These are phyloP conservation scores for Cotesia glomerata DNA, from an alignment of 1,140 invertebrate species.

Conservation along the genomic window DNA sequence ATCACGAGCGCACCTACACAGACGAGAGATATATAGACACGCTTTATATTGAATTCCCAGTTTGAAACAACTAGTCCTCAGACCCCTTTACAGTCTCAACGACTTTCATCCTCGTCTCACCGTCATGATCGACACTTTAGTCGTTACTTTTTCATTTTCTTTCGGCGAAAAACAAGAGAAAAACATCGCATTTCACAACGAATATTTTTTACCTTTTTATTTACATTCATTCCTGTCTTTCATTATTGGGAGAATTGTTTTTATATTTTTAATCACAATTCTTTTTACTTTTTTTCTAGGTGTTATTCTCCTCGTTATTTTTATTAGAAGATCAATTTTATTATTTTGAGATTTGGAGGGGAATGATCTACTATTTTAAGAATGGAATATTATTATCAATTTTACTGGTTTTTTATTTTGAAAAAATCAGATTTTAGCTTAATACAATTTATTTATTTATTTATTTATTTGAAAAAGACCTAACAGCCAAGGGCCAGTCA, in stretches of 20 bases:
- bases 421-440: too few species aligned
- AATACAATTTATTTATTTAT: too few species aligned
- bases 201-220: slow-evolving; percentile 1
- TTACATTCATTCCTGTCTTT: background rate
- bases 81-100: background rate
- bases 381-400: too few species aligned
- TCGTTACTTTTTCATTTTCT: slow-evolving; percentile 2
- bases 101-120: too few species aligned
- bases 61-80: slow-evolving; percentile 11
- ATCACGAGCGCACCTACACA: background rate
- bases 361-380: too few species aligned
- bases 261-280: background rate
- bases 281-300: background rate
- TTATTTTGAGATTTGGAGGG: too few species aligned
- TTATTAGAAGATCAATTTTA: too few species aligned
- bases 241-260: background rate
- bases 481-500: too few species aligned
- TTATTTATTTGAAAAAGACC: too few species aligned
- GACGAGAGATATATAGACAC: background rate
- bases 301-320: too few species aligned
- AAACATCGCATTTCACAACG: background rate
- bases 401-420: too few species aligned
- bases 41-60: slow-evolving; percentile 6
- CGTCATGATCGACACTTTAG: slow-evolving; percentile 4
- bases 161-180: background rate